Conservation (phyloP, 2,797 vertebrate species). For the Epinephelus awoara region DNA sequence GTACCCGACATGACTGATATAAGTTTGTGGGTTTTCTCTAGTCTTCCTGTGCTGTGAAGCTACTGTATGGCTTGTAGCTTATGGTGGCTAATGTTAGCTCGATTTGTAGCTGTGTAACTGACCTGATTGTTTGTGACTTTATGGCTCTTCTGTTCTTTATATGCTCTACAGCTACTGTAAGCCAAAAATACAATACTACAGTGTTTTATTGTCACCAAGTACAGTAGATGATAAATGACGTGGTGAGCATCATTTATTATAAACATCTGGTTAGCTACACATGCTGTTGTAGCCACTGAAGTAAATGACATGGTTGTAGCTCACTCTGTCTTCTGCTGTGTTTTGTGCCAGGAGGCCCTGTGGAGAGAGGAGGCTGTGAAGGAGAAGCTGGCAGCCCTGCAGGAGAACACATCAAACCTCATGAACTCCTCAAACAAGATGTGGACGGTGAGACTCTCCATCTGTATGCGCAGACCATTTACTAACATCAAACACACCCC, state of each 20-base stretch:
- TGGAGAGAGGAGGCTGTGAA: conserved; percentile 84
- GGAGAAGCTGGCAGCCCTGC: conserved; percentile 82
- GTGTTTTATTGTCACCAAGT: background rate
- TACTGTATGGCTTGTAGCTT: background rate
- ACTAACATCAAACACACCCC: background rate
- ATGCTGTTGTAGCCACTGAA: background rate
- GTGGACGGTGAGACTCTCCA: conserved; percentile 81
- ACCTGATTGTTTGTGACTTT: background rate
- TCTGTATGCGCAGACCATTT: background rate
- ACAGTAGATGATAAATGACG: background rate
- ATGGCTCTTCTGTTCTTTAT: background rate
- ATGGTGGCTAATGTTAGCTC: background rate
- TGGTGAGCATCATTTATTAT: background rate
- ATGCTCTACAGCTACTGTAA: background rate
- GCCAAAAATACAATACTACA: background rate
- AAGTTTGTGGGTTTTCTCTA: no score
- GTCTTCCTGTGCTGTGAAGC: background rate
- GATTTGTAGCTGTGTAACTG: background rate
- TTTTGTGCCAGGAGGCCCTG: conserved; percentile 83
- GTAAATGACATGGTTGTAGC: background rate
- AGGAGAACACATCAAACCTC: conserved; percentile 77
- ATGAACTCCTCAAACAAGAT: conserved; percentile 77
- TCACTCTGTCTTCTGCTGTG: background rate
- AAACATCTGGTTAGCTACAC: background rate
- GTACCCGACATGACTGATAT: no score